Conservation (phyloP, 2,113 vertebrate genomes). For the Trinectes maculatus region DNA sequence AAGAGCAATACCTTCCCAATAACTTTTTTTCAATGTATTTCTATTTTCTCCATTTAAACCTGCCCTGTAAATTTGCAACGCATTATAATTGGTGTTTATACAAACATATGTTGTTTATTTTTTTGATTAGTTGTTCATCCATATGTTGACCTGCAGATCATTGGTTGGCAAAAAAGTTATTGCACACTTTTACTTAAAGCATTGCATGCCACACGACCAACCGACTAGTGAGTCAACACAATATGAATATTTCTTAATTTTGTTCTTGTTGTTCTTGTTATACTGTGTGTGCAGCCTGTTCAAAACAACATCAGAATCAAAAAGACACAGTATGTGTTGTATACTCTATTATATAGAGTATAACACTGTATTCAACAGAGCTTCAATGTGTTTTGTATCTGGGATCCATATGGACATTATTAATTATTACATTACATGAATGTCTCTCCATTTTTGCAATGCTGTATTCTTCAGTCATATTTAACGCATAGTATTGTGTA, state of each 20-base stretch:
- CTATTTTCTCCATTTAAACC: too few species aligned
- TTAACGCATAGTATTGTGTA: too few species aligned
- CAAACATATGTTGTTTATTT: not conserved
- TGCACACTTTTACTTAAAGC: too few species aligned
- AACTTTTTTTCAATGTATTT: too few species aligned
- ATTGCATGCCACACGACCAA: too few species aligned
- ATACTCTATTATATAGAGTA: not conserved
- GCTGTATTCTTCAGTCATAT: too few species aligned
- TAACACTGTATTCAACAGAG: constrained; percentile 1
- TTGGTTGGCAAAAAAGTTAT: too few species aligned
- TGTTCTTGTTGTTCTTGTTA: not conserved
- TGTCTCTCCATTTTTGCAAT: not conserved
- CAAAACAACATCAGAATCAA: constrained; percentile 15
- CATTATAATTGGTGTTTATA: too few species aligned
- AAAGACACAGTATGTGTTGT: not conserved
- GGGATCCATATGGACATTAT: not conserved
- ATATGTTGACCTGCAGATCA: too few species aligned
- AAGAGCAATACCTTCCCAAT: not conserved
- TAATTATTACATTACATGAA: not conserved
- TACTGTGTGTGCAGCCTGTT: not conserved
- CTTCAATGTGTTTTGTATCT: not conserved
- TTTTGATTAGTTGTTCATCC: too few species aligned
- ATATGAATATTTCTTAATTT: not conserved
- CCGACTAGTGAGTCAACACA: not conserved
- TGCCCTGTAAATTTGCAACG: too few species aligned